phyloP scores from a whole-genome alignment of 2,888 invertebrate species.

The Drosophila stalkeri region DNA sequence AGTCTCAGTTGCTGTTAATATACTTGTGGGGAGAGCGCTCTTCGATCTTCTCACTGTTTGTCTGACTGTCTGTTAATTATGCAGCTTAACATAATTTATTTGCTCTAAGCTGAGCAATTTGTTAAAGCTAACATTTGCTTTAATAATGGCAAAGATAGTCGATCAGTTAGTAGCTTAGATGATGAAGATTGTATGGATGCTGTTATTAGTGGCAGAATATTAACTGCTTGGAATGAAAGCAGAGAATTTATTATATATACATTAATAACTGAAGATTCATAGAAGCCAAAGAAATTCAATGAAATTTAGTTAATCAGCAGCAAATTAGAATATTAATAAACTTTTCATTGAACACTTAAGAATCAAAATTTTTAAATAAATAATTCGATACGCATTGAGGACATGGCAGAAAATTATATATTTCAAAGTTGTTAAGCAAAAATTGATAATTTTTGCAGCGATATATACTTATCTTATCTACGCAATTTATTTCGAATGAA shows the following conservation, averaged over 20 bases:
- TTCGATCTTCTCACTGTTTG: background rate
- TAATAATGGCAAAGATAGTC: background rate
- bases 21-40: slow-evolving; percentile 8
- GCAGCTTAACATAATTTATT: slow-evolving; percentile 47
- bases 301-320: background rate
- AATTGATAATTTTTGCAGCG: too few species aligned
- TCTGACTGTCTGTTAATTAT: slow-evolving; percentile 52
- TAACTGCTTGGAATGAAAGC: background rate
- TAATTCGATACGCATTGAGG: too few species aligned
- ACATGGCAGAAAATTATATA: too few species aligned
- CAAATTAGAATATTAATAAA: background rate
- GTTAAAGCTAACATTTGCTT: background rate
- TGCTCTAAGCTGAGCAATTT: slow-evolving; percentile 30
- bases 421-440: too few species aligned
- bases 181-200: background rate
- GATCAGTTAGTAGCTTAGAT: slow-evolving; percentile 4
- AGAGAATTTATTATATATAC: background rate
- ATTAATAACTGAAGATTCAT: background rate
- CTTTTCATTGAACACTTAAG: too few species aligned
- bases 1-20: slow-evolving; percentile 24
- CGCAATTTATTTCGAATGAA: too few species aligned
- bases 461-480: too few species aligned
- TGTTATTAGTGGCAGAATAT: slow-evolving; percentile 8
- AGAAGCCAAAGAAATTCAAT: too few species aligned
- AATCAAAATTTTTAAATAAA: too few species aligned